Percentiles rank a stretch among this genome's conserved stretches.
phyloP scores from a whole-genome alignment of 2,797 vertebrate genomes.

The Salmo trutta region DNA sequence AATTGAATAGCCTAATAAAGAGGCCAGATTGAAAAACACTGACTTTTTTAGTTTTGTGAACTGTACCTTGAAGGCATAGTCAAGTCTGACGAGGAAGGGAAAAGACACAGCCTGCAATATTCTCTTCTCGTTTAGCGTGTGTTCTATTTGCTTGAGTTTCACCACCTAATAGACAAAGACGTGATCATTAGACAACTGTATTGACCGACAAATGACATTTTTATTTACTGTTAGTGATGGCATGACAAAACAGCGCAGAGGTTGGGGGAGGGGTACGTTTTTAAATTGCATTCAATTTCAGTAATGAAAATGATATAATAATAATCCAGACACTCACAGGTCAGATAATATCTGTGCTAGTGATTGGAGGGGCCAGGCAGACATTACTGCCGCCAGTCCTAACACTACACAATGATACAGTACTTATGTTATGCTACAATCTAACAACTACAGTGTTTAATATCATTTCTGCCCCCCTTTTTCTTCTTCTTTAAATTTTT shows the following conservation, averaged over 20 bases:
- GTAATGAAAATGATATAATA: not conserved
- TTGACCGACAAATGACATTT: not conserved
- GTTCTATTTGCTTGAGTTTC: slow-evolving; percentile 99
- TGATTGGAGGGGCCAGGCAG: not conserved
- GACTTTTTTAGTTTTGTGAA: not conserved
- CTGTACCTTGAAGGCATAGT: slow-evolving; percentile 97
- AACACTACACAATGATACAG: not conserved
- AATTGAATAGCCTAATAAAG: not conserved
- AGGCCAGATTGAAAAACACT: not conserved
- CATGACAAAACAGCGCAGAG: slow-evolving; percentile 25
- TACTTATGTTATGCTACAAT: not conserved
- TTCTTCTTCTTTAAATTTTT: too few species aligned
- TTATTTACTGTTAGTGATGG: slow-evolving; percentile 34
- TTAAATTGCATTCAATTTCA: not conserved
- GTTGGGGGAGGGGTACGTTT: slow-evolving; percentile 5
- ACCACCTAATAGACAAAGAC: slow-evolving; percentile 81
- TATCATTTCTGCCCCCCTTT: too few species aligned
- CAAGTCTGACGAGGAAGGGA: slow-evolving; percentile 96
- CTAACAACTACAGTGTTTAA: not conserved
- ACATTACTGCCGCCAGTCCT: not conserved
- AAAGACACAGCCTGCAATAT: slow-evolving; percentile 99
- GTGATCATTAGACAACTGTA: slow-evolving; percentile 13
- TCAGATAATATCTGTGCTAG: not conserved
- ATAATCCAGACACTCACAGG: slow-evolving; percentile 8
- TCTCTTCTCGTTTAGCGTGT: slow-evolving; percentile 98